These are phyloP conservation scores for Drosophila kurseongensis DNA, from an alignment of 1,140 invertebrate genomes.

Conservation along the genomic window DNA sequence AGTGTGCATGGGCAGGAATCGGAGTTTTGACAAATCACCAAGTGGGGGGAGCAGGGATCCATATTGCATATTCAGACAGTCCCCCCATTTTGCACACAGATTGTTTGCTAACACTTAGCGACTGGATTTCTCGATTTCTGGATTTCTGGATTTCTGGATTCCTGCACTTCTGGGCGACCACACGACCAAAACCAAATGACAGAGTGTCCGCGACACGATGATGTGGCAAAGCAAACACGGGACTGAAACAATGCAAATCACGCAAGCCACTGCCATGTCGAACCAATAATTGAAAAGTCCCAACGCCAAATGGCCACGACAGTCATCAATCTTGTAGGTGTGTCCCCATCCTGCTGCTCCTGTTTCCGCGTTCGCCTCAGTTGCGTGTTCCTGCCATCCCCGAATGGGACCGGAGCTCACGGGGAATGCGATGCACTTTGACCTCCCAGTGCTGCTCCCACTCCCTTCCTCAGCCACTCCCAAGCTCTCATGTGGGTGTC, in stretches of 20 bases:
- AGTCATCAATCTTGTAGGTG: constrained; percentile 76
- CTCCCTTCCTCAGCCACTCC: constrained; percentile 12
- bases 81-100: constrained; percentile 2
- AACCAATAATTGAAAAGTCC: constrained; percentile 69
- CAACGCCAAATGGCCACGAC: constrained; percentile 37
- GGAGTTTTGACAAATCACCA: constrained; percentile 63
- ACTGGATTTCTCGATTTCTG: constrained; percentile 38
- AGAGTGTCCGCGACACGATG: constrained; percentile 57
- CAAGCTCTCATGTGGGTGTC: not conserved
- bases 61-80: constrained; percentile 25
- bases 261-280: constrained; percentile 62
- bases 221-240: constrained; percentile 44
- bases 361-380: not conserved
- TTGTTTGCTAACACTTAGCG: constrained; percentile 66
- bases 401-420: constrained; percentile 11
- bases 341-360: constrained; percentile 25
- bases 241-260: constrained; percentile 63
- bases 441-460: constrained; percentile 7
- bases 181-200: constrained; percentile 39
- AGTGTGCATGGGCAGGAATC: constrained; percentile 18
- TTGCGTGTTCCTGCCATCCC: constrained; percentile 27
- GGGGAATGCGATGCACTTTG: constrained; percentile 11
- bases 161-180: constrained; percentile 18
- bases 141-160: constrained; percentile 44
- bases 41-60: constrained; percentile 11